phyloP scores from a whole-genome alignment of 2,888 invertebrate species.

The Atethmia centrago region DNA sequence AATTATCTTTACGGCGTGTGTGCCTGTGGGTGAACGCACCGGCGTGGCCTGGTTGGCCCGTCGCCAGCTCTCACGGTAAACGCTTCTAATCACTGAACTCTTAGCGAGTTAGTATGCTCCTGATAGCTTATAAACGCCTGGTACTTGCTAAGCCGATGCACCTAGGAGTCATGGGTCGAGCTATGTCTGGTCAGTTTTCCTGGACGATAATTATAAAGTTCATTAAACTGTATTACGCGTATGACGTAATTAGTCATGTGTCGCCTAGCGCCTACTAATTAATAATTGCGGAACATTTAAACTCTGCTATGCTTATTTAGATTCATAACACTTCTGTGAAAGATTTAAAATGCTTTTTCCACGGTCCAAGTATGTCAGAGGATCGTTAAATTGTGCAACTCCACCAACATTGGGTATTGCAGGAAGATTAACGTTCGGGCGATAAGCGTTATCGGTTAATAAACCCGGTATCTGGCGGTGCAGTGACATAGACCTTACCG shows the following conservation, averaged over 20 bases:
- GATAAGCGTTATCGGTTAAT: constrained; percentile 85
- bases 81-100: constrained; percentile 87
- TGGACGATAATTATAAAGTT: constrained; percentile 63
- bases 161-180: constrained; percentile 70
- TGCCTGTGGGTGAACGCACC: constrained; percentile 86
- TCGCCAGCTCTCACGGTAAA: constrained; percentile 88
- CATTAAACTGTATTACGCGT: constrained; percentile 62
- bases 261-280: constrained; percentile 55
- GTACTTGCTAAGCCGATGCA: constrained; percentile 80
- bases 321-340: constrained; percentile 27
- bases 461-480: constrained; percentile 77
- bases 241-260: constrained; percentile 58
- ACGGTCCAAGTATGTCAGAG: constrained; percentile 41
- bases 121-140: constrained; percentile 86
- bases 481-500: constrained; percentile 82
- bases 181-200: constrained; percentile 56
- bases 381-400: constrained; percentile 69
- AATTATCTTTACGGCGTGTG: constrained; percentile 79
- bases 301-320: constrained; percentile 21
- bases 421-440: constrained; percentile 73
- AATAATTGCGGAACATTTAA: constrained; percentile 45
- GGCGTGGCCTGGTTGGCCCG: constrained; percentile 87
- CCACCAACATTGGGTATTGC: constrained; percentile 69
- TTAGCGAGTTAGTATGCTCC: constrained; percentile 84
- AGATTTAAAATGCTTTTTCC: constrained; percentile 8